Conservation (phyloP, 1,140 invertebrate genomes). For the Drosophila prosaltans region DNA sequence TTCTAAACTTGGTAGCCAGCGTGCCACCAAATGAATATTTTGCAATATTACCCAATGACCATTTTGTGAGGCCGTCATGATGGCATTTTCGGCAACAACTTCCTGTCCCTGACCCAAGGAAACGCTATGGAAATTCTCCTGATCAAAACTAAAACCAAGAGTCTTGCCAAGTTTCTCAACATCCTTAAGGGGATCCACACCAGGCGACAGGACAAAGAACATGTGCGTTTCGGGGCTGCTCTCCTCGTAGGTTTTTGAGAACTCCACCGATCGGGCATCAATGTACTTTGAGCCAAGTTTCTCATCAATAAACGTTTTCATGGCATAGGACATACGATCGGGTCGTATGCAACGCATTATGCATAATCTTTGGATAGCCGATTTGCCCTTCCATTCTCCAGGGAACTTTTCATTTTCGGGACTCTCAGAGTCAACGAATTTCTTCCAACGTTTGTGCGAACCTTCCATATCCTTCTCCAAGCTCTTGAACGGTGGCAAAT, state of each 20-base stretch:
- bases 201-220: slow-evolving; percentile 97
- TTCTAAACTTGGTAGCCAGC: slow-evolving; percentile 94
- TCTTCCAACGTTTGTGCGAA: slow-evolving; percentile 95
- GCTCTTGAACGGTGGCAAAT: slow-evolving; percentile 92
- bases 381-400: slow-evolving; percentile 98
- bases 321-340: slow-evolving; percentile 91
- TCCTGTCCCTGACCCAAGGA: slow-evolving; percentile 98
- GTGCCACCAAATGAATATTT: slow-evolving; percentile 96
- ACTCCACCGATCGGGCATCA: slow-evolving; percentile 90
- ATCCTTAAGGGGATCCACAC: slow-evolving; percentile 96
- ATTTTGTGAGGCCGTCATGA: slow-evolving; percentile 89
- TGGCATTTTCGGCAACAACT: slow-evolving; percentile 93
- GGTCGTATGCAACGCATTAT: slow-evolving; percentile 95
- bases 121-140: slow-evolving; percentile 95
- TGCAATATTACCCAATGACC: slow-evolving; percentile 97
- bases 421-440: slow-evolving; percentile 94
- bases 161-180: slow-evolving; percentile 90
- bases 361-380: slow-evolving; percentile 92
- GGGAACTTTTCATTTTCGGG: slow-evolving; percentile 97
- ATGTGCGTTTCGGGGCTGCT: slow-evolving; percentile 92
- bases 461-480: slow-evolving; percentile 97
- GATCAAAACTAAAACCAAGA: slow-evolving; percentile 91
- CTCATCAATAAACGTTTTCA: slow-evolving; percentile 91
- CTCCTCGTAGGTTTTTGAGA: slow-evolving; percentile 94
- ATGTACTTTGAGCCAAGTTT: slow-evolving; percentile 93